phyloP scores from a whole-genome alignment of 1,140 invertebrate species.

The Cydia splendana region DNA sequence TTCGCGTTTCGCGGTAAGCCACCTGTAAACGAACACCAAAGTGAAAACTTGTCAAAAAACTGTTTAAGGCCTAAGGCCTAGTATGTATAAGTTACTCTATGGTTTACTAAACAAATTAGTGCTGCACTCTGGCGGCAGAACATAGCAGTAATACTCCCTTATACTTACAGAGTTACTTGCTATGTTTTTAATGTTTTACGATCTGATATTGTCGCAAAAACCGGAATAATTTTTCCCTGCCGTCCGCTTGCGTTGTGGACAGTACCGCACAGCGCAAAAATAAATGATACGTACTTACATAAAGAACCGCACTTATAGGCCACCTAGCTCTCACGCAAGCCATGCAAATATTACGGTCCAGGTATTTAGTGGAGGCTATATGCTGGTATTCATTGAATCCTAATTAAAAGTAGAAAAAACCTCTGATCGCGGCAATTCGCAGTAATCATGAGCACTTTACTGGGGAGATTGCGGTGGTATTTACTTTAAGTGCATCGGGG shows the following conservation, averaged over 20 bases:
- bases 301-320: neutral
- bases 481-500: neutral
- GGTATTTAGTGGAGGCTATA: neutral
- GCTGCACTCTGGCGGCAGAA: too few relatives aligned
- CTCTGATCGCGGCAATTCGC: neutral
- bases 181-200: too few relatives aligned
- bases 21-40: too few relatives aligned
- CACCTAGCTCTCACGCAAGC: neutral
- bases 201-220: too few relatives aligned
- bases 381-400: neutral
- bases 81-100: too few relatives aligned
- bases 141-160: too few relatives aligned
- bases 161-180: too few relatives aligned
- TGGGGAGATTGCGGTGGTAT: neutral
- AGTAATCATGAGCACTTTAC: neutral
- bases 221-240: neutral
- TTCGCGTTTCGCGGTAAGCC: too few relatives aligned
- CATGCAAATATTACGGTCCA: slow-evolving; percentile 18
- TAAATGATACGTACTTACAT: neutral
- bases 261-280: slow-evolving; percentile 2
- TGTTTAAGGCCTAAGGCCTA: too few relatives aligned
- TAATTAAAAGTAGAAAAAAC: slow-evolving; percentile 20
- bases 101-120: too few relatives aligned
- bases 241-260: neutral
- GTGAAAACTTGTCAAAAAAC: too few relatives aligned